Percentiles rank a stretch among this genome's conserved stretches.
Conservation (phyloP, 1,140 invertebrate species). For the Drosophila busckii region DNA sequence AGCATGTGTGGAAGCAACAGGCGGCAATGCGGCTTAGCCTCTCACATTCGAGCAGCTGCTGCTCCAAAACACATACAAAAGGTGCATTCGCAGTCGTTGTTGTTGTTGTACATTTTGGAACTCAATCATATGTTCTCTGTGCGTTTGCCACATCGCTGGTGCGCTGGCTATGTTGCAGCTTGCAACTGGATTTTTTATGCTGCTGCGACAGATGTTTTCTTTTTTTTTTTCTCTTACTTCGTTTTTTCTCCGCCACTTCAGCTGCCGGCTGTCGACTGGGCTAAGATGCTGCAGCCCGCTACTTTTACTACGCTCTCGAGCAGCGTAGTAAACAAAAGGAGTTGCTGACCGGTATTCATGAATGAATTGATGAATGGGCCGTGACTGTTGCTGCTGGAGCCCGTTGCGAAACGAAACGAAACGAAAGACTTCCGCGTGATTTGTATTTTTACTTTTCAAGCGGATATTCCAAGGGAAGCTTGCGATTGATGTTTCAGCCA, state of each 20-base stretch:
- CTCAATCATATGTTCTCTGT: conserved; percentile 63
- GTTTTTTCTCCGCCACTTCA: conserved; percentile 1
- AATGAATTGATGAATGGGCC: conserved; percentile 58
- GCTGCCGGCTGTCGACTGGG: conserved; percentile 31
- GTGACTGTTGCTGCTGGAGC: background rate
- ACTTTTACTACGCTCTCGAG: conserved; percentile 51
- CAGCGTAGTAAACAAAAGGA: conserved; percentile 55
- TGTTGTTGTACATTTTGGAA: conserved; percentile 22
- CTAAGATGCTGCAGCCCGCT: conserved; percentile 39
- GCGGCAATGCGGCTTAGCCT: conserved; percentile 20
- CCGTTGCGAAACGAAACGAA: conserved; percentile 2
- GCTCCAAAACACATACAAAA: conserved; percentile 49
- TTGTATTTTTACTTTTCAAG: background rate
- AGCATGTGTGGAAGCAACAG: conserved; percentile 26
- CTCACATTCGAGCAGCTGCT: conserved; percentile 21
- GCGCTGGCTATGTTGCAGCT: conserved; percentile 58
- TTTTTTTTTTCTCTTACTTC: conserved; percentile 10
- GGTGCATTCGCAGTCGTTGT: conserved; percentile 46
- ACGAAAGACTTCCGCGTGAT: conserved; percentile 10
- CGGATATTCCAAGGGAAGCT: no score
- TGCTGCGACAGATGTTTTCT: conserved; percentile 58
- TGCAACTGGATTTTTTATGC: conserved; percentile 58
- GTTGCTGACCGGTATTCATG: conserved; percentile 31
- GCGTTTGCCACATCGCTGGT: conserved; percentile 40
- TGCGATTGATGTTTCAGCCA: no score